Evolutionary conservation across 2,888 invertebrate genomes (phyloP), one percentile per base, ranked within the genome.

Genomic region (Eilema depressum): DNA sequence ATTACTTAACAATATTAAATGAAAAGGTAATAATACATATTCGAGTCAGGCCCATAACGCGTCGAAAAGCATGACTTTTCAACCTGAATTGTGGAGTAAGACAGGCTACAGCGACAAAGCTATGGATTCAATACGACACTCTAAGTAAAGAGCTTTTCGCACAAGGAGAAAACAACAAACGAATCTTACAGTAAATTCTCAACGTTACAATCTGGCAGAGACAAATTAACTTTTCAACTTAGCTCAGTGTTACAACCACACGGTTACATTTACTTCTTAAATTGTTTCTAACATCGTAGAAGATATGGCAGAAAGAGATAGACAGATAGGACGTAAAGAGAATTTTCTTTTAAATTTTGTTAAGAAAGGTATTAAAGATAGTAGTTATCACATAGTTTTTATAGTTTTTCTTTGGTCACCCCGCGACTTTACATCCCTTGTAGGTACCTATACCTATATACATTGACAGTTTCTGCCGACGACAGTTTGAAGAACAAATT

Each of bases 151-250:
- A 53, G 53, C 53, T 14, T 62, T 37, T 37, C 14, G 23, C n/a
- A 23, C 33, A 23, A 62, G 23, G 23, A 33, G 62, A 62, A 37
- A 37, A 37, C 33, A 30, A 33, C 61, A n/a, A 61, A 12, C 62
- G 23, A 23, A 33, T 62, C 33, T 33, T 2, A 37, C 23, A 23
- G 14, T 33, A 23, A 53, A 53, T 53, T n/a, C 7, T n/a, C 7
- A 30, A 23, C 23, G 33, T 23, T 8, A 33, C 61, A 33, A 62
- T 62, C 30, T 62, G 62, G 33, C 33, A 33, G 62, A 62, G 23
- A 62, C 33, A 62, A 33, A 62, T 62, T 33, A 62, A n/a, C 33
- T 33, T 23, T 23, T 12, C 33, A 33, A 23, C 23, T 62, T 62
- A 23, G 14, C n/a, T 33, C 14, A 14, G 23, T 61, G 30, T n/a